phyloP scores from a whole-genome alignment of 2,113 vertebrate species.

The Aegotheles bennettii region DNA sequence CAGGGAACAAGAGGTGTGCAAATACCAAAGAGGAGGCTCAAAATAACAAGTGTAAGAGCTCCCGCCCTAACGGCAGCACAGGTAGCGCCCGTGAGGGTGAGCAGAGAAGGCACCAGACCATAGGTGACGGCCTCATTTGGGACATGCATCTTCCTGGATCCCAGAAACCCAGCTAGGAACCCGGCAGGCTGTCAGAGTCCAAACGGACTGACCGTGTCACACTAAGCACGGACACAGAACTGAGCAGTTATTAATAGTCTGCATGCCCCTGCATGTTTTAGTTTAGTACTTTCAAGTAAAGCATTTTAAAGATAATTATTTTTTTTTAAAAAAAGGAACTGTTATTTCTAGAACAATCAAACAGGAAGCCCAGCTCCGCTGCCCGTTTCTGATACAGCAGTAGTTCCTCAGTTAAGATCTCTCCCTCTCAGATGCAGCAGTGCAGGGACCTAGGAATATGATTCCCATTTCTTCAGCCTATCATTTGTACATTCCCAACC shows the following conservation, averaged over 20 bases:
- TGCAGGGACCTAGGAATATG: not conserved
- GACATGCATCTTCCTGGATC: not conserved
- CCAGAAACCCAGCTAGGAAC: not conserved
- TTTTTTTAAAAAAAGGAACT: not conserved
- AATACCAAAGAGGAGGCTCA: not conserved
- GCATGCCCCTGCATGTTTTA: not conserved
- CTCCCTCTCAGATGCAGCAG: not conserved
- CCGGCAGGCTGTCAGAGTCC: not conserved
- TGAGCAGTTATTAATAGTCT: not conserved
- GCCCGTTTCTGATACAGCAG: not conserved
- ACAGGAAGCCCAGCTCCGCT: not conserved
- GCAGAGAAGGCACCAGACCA: not conserved
- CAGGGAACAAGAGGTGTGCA: not conserved
- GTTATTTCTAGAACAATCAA: constrained; percentile 21
- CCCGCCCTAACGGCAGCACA: not conserved
- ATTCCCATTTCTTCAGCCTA: not conserved
- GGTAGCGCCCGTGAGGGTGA: not conserved
- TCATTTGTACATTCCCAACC: not conserved
- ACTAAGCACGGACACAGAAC: not conserved
- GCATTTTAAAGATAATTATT: not conserved
- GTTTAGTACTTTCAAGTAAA: not conserved
- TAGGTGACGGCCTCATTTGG: not conserved
- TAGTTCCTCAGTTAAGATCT: not conserved
- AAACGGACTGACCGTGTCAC: not conserved
- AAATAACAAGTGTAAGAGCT: not conserved